A percentile compares a stretch with the other conserved stretches of the same genome.
These are phyloP conservation scores for Drosophila ohnishii DNA, from an alignment of 1,140 invertebrate species.

Conservation along the genomic window DNA sequence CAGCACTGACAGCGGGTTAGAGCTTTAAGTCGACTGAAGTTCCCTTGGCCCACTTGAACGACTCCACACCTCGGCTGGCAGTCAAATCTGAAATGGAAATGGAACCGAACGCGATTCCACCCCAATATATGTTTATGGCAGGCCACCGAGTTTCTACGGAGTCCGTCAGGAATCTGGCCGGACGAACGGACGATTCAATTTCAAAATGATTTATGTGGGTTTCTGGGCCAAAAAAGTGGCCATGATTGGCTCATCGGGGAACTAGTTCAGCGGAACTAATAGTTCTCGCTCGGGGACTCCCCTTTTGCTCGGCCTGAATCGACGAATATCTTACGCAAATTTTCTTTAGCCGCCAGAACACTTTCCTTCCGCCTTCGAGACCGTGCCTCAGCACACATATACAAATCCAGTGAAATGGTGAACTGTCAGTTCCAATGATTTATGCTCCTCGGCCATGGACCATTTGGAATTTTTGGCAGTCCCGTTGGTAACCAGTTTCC, in stretches of 20 bases:
- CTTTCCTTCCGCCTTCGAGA: conserved; percentile 13
- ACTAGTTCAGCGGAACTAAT: conserved; percentile 20
- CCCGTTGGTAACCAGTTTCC: conserved; percentile 50
- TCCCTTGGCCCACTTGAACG: conserved; percentile 23
- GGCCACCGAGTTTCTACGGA: neutral
- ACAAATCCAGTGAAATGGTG: conserved; percentile 76
- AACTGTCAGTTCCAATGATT: conserved; percentile 82
- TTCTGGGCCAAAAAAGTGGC: conserved; percentile 30
- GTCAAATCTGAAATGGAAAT: neutral
- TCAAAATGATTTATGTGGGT: conserved; percentile 77
- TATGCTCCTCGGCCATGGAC: conserved; percentile 73
- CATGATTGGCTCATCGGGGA: conserved; percentile 22
- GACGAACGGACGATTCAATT: conserved; percentile 54
- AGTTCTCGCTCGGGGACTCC: conserved; percentile 8
- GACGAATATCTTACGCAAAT: conserved; percentile 39
- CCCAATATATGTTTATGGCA: neutral
- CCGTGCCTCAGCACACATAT: conserved; percentile 34
- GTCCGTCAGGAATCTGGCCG: conserved; percentile 29
- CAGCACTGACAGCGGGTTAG: conserved; percentile 34
- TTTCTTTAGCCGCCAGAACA: conserved; percentile 5
- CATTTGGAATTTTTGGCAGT: conserved; percentile 73
- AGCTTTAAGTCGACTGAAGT: conserved; percentile 16
- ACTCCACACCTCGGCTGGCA: conserved; percentile 20
- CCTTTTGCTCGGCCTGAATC: conserved; percentile 4
- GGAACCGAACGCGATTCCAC: neutral